Evolutionary conservation across 2,888 invertebrate species (phyloP).

Genomic region (Malacosoma neustria): DNA sequence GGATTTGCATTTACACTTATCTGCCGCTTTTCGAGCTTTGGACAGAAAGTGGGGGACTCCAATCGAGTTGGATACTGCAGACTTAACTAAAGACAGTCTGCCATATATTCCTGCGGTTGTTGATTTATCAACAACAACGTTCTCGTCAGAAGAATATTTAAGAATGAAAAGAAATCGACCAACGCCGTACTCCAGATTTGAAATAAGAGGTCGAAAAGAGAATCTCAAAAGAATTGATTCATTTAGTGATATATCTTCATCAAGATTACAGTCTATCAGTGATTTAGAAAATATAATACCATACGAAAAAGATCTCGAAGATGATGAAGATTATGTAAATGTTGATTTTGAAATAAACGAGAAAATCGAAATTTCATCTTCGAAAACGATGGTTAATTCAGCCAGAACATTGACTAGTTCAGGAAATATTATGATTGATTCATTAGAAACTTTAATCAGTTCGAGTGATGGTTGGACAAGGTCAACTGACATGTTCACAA

Average conservation of each 20-base stretch:
- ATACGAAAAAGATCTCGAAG: conserved; percentile 3
- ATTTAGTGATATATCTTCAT: conserved; percentile 32
- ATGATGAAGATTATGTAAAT: not conserved
- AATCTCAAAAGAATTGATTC: conserved; percentile 25
- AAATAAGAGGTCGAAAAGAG: conserved; percentile 10
- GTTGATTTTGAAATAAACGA: too few relatives aligned
- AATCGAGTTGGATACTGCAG: conserved; percentile 32
- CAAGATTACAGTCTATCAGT: conserved; percentile 20
- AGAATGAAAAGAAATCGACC: conserved; percentile 19
- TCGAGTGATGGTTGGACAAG: too few relatives aligned
- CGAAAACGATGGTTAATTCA: not conserved
- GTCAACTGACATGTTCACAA: too few relatives aligned
- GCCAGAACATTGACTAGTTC: not conserved
- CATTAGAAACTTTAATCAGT: not conserved
- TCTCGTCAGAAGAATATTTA: conserved; percentile 43
- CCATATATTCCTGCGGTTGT: conserved; percentile 30
- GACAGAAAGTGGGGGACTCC: conserved; percentile 45
- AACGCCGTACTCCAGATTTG: conserved; percentile 23
- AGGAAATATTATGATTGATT: not conserved
- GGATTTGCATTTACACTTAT: conserved; percentile 45
- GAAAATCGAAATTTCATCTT: not conserved
- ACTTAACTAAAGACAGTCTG: conserved; percentile 9
- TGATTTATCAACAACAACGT: conserved; percentile 32
- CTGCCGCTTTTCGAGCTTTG: conserved; percentile 37
- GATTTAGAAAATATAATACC: conserved; percentile 16